Evolutionary conservation across 2,888 invertebrate species (phyloP), one percentile per base, ranked within the genome.

Genomic region (Pachliopta kotzebuea): DNA sequence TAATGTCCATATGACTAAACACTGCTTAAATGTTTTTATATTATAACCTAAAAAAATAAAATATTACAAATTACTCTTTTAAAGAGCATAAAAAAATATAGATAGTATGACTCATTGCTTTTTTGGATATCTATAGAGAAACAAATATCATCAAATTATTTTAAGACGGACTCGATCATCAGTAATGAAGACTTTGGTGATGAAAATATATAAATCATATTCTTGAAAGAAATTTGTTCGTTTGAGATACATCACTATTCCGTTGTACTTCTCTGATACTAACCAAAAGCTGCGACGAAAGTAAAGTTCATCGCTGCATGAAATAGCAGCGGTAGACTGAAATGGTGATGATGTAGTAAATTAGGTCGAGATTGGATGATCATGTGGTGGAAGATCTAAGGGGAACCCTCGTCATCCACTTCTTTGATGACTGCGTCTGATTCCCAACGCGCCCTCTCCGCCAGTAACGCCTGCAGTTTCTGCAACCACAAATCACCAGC

Each of bases 381-480:
- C 21, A 21, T 11, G 21, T 7, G 20, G 20, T 14, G 24, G 20
- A 52, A 18, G 49, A 69, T 75, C 83, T 86, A 90, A 49, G 94
- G 94, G 0, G 94, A 94, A 64, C 77, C 92, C 73, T 94, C 94
- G 66, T 95, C 94, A 57, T 95, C 95, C 8, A 94, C 95, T 79
- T 96, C 96, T 62, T 93, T 94, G 72, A 96, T 95, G 0, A 95
- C 94, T 0, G 94, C 92, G 79, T 95, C 95, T 26, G 94, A 93
- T 73, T 95, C 95, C 83, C 93, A 92, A 50, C 94, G 85, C 64
- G 93, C 89, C n/a, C 93, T 86, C 68, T 93, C 93, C 0, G 93
- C 85, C 54, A 93, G 68, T 14, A 94, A 73, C 57, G 93, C 92
- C 74, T 93, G 92, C 1, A 93, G 86, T 86, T 93, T 93, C 94